Base-by-base conservation (phyloP, 2,888 invertebrate genomes). In the Andrena fulva region DNA sequence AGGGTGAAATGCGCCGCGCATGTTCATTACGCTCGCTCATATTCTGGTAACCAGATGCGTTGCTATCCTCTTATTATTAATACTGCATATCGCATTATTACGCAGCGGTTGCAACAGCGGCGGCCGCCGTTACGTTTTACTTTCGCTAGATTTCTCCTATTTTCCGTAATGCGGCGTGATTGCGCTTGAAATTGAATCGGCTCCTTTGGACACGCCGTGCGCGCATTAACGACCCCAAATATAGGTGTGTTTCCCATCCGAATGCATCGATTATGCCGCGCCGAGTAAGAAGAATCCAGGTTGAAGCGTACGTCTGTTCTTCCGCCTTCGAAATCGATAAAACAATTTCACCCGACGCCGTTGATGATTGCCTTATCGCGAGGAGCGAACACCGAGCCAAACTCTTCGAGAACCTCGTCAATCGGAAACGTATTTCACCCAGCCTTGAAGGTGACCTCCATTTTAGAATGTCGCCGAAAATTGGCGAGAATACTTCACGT, bases 71-170 rank as follows among this genome's bases (percentile, higher is more conserved):
- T 76, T 78, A 56, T 82, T 88, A 79, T 82, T 88, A 79, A 85
- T 82, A 87, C 85, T 87, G 80, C 79, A 83, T 70, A 84, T 82
- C 71, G 82, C 83, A 80, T 85, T 89, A 89, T 89, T 88, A 80
- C 88, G 85, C 82, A 68, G 70, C 73, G 56, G 66, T 83, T 79
- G 86, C 84, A 85, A 83, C 77, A 75, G 75, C 70, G 75, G 42
- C 79, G 27, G 56, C 54, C 69, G 67, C 62, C 52, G 89, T 90
- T 90, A 87, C 89, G 88, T 87, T 56, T 89, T 90, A 91, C 93
- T 93, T 92, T 93, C 92, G 89, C 91, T 87, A 87, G 91, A 90
- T 93, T 93, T 93, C 93, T 93, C 93, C 91, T 88, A 92, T 93
- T 93, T 94, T 91, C 92, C 88, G 90, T 91, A 90, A 92, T 92